Conservation (phyloP, 2,113 vertebrate genomes). For the Shinisaurus crocodilurus region DNA sequence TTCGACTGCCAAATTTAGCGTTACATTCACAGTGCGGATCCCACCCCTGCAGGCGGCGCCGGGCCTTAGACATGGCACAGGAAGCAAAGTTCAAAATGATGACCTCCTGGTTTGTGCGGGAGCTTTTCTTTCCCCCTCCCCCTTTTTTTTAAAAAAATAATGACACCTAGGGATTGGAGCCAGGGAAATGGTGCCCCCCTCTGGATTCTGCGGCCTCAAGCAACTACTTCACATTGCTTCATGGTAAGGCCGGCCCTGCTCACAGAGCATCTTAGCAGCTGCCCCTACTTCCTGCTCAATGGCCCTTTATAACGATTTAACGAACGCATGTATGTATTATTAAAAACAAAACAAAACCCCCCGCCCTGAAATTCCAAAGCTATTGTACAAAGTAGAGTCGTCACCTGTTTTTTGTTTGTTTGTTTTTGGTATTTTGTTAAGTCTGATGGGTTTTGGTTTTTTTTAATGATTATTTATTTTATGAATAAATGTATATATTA, state of each 20-base stretch:
- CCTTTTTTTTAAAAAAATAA: not conserved
- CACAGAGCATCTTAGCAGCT: not conserved
- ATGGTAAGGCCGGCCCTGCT: not conserved
- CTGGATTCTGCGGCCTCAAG: not conserved
- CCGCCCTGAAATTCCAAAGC: slow-evolving; percentile 86
- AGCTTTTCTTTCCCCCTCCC: not conserved
- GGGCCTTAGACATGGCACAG: no score
- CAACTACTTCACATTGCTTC: not conserved
- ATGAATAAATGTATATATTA: slow-evolving; percentile 90
- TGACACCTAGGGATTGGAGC: not conserved
- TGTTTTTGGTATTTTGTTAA: slow-evolving; percentile 77
- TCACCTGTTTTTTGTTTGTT: slow-evolving; percentile 73
- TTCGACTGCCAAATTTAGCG: no score
- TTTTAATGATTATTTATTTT: slow-evolving; percentile 95
- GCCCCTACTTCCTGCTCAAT: not conserved
- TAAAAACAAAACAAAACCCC: slow-evolving; percentile 9
- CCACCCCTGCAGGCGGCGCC: not conserved
- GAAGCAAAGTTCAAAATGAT: not conserved
- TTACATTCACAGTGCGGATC: not conserved
- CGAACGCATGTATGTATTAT: slow-evolving; percentile 74
- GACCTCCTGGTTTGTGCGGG: not conserved
- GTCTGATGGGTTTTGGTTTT: slow-evolving; percentile 78
- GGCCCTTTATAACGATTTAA: slow-evolving; percentile 67
- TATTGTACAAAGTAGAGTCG: slow-evolving; percentile 85
- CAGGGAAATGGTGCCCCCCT: not conserved